Conservation (phyloP, 1,140 invertebrate genomes). For the Forficula auricularia region DNA sequence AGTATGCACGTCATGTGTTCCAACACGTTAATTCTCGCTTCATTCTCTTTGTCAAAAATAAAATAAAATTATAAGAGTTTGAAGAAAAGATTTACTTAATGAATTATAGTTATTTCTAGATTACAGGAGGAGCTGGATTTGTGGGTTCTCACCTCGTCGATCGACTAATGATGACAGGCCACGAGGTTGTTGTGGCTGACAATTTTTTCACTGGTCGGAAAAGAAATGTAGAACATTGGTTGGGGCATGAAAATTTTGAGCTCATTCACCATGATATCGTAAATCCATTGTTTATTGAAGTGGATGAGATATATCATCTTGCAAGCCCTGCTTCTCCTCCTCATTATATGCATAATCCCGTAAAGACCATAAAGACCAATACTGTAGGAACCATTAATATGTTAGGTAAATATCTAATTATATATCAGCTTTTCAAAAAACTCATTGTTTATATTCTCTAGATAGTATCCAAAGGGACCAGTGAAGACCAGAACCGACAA, state of each 20-base stretch:
- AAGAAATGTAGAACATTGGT: constrained; percentile 95
- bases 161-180: constrained; percentile 83
- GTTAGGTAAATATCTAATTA: constrained; percentile 51
- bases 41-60: too few species aligned
- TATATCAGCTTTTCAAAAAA: too few species aligned
- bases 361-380: constrained; percentile 99
- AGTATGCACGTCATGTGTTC: too few species aligned
- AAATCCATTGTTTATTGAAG: constrained; percentile 92
- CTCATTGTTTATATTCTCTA: too few species aligned
- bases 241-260: constrained; percentile 98
- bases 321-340: constrained; percentile 96
- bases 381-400: constrained; percentile 99
- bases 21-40: too few species aligned
- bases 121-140: constrained; percentile 96
- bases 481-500: too few species aligned
- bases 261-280: constrained; percentile 98
- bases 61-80: too few species aligned
- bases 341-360: constrained; percentile 99
- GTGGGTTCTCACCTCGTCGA: constrained; percentile 97
- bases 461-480: too few species aligned
- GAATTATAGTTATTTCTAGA: too few species aligned
- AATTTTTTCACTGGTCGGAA: constrained; percentile 98
- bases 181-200: constrained; percentile 95
- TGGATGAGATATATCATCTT: constrained; percentile 98
- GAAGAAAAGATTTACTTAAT: too few species aligned